phyloP scores from a whole-genome alignment of 2,888 invertebrate genomes.

The Pilophorus perplexus region DNA sequence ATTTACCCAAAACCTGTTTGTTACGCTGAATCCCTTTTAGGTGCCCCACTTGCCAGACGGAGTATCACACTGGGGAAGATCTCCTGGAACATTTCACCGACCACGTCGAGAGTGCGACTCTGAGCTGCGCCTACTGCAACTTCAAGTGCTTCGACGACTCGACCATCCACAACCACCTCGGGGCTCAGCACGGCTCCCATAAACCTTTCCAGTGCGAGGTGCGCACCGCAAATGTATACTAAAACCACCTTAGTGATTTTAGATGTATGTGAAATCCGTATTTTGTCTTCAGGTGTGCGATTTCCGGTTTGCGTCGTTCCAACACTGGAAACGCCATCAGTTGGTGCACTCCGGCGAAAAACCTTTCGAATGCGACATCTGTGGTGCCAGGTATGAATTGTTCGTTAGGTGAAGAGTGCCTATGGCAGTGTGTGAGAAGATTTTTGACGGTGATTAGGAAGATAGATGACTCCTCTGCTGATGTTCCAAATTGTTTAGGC shows the following conservation, averaged over 20 bases:
- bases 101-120: neutral
- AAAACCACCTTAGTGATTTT: neutral
- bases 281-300: neutral
- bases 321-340: neutral
- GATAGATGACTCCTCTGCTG: too few species aligned
- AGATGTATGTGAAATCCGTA: neutral
- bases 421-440: too few species aligned
- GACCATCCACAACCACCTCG: conserved; percentile 16
- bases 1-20: too few species aligned
- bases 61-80: neutral
- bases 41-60: neutral
- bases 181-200: neutral
- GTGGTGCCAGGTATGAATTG: too few species aligned
- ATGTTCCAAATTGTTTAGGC: too few species aligned
- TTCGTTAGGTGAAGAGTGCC: too few species aligned
- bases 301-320: neutral
- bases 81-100: neutral
- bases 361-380: conserved; percentile 2
- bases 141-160: conserved; percentile 18
- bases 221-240: neutral
- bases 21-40: too few species aligned
- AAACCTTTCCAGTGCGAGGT: conserved; percentile 5
- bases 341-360: neutral
- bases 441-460: too few species aligned
- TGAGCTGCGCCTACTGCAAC: neutral